A percentile compares a stretch with the other conserved stretches of the same genome.
phyloP scores from a whole-genome alignment of 2,888 invertebrate species.

The Smittia sp. region DNA sequence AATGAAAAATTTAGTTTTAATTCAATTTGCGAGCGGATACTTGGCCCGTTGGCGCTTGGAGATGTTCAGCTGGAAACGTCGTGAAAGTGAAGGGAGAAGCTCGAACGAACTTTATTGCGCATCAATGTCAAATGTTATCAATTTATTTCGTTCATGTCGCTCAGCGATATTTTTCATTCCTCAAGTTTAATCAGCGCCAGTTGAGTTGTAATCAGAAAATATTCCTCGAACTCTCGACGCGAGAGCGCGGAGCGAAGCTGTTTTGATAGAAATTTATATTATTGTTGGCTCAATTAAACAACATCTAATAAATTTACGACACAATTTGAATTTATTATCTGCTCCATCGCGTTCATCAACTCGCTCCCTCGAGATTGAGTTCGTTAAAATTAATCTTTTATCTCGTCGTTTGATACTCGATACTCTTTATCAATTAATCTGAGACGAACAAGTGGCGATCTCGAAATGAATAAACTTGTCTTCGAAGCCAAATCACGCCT shows the following conservation, averaged over 20 bases:
- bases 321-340: background rate
- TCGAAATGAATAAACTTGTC: background rate
- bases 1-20: constrained; percentile 20
- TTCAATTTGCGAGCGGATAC: constrained; percentile 8
- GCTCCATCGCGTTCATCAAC: background rate
- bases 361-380: too few relatives aligned
- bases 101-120: constrained; percentile 20
- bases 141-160: background rate
- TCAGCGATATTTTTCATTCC: background rate
- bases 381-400: too few relatives aligned
- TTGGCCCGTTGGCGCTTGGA: background rate
- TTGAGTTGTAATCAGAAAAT: background rate
- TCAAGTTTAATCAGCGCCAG: background rate
- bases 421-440: too few relatives aligned
- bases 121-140: constrained; percentile 34
- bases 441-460: too few relatives aligned
- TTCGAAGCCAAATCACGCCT: background rate
- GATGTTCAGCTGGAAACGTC: background rate
- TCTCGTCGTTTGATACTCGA: too few relatives aligned
- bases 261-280: background rate
- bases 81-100: background rate
- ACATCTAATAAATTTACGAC: constrained; percentile 1
- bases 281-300: background rate
- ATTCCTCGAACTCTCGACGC: background rate
- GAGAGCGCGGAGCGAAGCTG: too few relatives aligned